Percentiles rank a stretch among this genome's conserved stretches.
Conservation (phyloP, 2,888 invertebrate genomes). For the Gisinianus flammeolus region DNA sequence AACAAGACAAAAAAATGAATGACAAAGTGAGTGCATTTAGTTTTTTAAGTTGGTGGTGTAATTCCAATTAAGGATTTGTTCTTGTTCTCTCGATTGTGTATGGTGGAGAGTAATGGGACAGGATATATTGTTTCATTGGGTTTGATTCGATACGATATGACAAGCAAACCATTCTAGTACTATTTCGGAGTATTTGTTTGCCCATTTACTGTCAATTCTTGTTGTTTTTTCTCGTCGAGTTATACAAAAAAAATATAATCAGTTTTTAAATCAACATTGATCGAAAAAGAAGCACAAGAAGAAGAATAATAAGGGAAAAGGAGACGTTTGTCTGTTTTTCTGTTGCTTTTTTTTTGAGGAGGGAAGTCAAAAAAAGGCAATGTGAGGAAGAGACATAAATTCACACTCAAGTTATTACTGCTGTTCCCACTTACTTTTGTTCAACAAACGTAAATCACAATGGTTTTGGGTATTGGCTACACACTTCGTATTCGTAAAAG, state of each 20-base stretch:
- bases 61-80: constrained; percentile 11
- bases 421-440: neutral
- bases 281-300: no score
- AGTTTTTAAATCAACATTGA: no score
- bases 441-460: constrained; percentile 38
- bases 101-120: no score
- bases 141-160: no score
- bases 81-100: neutral
- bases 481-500: constrained; percentile 58
- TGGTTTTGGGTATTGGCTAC: constrained; percentile 59
- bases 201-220: no score
- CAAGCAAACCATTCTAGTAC: no score
- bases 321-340: no score
- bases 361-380: neutral
- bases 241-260: no score
- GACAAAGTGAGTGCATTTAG: constrained; percentile 7
- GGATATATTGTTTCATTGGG: no score
- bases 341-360: constrained; percentile 1
- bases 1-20: neutral
- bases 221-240: no score
- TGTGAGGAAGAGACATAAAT: constrained; percentile 2
- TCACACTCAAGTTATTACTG: neutral
- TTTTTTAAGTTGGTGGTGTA: neutral
- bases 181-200: no score
- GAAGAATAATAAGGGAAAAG: no score